A percentile compares a stretch with the other conserved stretches of the same genome.
phyloP scores from a whole-genome alignment of 2,888 invertebrate species.

The Limnephilus rhombicus region DNA sequence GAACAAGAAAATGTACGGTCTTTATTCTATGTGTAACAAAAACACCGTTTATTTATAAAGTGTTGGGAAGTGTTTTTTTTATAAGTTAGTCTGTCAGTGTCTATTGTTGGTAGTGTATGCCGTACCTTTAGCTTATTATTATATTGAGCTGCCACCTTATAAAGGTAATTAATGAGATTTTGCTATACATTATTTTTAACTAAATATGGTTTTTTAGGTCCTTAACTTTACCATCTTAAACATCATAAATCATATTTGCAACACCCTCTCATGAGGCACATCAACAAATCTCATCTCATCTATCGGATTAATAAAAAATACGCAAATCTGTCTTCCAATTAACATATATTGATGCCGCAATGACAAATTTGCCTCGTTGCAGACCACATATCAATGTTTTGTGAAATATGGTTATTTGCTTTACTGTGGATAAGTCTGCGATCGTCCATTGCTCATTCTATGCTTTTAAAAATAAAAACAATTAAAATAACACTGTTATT shows the following conservation, averaged over 20 bases:
- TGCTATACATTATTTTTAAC: background rate
- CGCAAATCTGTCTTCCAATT: too few relatives aligned
- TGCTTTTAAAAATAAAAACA: background rate
- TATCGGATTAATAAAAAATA: too few relatives aligned
- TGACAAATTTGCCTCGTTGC: background rate
- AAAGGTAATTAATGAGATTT: background rate
- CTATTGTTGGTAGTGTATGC: too few relatives aligned
- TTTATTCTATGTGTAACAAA: too few relatives aligned
- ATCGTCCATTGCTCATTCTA: background rate
- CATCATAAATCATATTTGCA: too few relatives aligned
- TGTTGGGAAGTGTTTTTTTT: too few relatives aligned
- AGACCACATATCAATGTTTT: background rate
- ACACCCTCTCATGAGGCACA: too few relatives aligned
- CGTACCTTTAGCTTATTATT: too few relatives aligned
- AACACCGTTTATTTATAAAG: too few relatives aligned
- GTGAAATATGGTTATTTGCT: constrained; percentile 9
- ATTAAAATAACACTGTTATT: background rate
- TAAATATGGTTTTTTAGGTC: background rate
- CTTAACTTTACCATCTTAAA: background rate
- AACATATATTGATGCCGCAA: background rate
- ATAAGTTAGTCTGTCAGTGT: too few relatives aligned
- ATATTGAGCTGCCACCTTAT: background rate
- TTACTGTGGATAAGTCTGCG: background rate
- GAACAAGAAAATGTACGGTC: too few relatives aligned
- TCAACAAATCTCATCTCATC: too few relatives aligned